These are phyloP conservation scores for Acanthosepion pharaonis DNA, from an alignment of 2,888 invertebrate species.

Conservation along the genomic window DNA sequence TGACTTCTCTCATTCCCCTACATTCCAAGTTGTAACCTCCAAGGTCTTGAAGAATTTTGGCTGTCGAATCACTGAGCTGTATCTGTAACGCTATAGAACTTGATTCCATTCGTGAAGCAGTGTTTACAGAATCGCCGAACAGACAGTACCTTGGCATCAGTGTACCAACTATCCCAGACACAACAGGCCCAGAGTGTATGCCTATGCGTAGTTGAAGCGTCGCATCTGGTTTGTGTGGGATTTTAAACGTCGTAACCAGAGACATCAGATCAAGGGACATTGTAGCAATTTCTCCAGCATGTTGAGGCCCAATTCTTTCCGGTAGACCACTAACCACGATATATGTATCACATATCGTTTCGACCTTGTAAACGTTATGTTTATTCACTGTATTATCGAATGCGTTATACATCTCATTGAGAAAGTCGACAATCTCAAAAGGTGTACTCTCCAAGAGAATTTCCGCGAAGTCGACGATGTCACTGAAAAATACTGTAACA, in stretches of 20 bases:
- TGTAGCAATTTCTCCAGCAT: slow-evolving; percentile 62
- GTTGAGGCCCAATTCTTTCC: slow-evolving; percentile 59
- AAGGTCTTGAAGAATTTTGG: slow-evolving; percentile 55
- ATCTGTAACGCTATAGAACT: slow-evolving; percentile 57
- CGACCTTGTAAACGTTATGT: slow-evolving; percentile 68
- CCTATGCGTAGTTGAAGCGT: slow-evolving; percentile 58
- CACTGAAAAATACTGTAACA: slow-evolving; percentile 65
- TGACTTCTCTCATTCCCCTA: slow-evolving; percentile 59
- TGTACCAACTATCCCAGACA: slow-evolving; percentile 60
- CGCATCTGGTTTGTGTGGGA: slow-evolving; percentile 56
- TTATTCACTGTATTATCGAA: slow-evolving; percentile 65
- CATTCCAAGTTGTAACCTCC: slow-evolving; percentile 58
- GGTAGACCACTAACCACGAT: slow-evolving; percentile 67
- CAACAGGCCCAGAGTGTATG: slow-evolving; percentile 59
- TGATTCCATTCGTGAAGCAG: slow-evolving; percentile 60
- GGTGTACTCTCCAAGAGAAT: slow-evolving; percentile 63
- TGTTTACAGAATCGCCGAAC: slow-evolving; percentile 61
- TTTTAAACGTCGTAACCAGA: slow-evolving; percentile 57
- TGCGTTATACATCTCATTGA: slow-evolving; percentile 66
- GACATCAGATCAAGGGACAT: slow-evolving; percentile 61
- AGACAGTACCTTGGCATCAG: slow-evolving; percentile 62
- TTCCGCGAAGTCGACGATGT: slow-evolving; percentile 67
- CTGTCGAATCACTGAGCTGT: slow-evolving; percentile 58
- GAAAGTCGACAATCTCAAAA: slow-evolving; percentile 64
- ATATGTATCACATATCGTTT: slow-evolving; percentile 63